Conservation (phyloP, 2,888 invertebrate genomes). For the Apoda limacodes region DNA sequence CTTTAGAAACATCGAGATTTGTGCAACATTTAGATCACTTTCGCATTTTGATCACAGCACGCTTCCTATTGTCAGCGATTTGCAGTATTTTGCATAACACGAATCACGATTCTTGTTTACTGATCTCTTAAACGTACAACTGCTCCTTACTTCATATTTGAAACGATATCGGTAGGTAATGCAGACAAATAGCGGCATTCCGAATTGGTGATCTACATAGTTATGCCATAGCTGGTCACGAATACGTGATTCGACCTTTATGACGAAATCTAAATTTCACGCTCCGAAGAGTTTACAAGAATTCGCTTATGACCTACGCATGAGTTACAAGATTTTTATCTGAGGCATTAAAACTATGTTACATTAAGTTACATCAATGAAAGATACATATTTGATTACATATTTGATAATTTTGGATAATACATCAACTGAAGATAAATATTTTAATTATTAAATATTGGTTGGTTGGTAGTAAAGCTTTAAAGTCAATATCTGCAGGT, state of each 20-base stretch:
- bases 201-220: slow-evolving; percentile 44
- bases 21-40: slow-evolving; percentile 31
- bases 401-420: no score
- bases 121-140: slow-evolving; percentile 44
- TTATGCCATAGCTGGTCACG: slow-evolving; percentile 46
- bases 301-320: no score
- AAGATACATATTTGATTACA: no score
- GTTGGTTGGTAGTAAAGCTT: no score
- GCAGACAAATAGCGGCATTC: slow-evolving; percentile 44
- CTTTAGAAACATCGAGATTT: no score
- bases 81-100: slow-evolving; percentile 50
- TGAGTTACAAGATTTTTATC: no score
- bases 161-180: slow-evolving; percentile 38
- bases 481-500: slow-evolving; percentile 34
- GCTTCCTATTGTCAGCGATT: slow-evolving; percentile 42
- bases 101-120: slow-evolving; percentile 45
- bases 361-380: no score
- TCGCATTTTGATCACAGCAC: slow-evolving; percentile 28
- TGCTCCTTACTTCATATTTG: slow-evolving; percentile 40
- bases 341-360: no score
- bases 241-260: slow-evolving; percentile 41
- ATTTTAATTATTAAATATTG: no score
- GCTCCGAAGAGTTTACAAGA: no score
- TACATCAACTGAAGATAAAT: no score
- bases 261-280: slow-evolving; percentile 50